Conservation (phyloP, 2,888 invertebrate species). For the Cantharis lateralis region DNA sequence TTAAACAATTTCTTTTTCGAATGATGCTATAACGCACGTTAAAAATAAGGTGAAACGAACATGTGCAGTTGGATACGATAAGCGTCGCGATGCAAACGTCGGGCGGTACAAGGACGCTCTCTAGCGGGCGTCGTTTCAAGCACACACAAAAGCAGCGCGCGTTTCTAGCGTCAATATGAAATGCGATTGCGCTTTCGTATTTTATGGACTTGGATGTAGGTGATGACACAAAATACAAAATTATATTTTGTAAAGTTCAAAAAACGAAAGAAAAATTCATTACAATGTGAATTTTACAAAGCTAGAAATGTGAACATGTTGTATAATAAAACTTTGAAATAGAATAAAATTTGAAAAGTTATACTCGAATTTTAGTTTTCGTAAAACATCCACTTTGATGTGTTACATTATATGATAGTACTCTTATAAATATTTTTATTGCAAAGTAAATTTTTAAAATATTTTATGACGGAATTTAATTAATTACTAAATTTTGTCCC, state of each 20-base stretch:
- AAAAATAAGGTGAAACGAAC: conserved; percentile 16
- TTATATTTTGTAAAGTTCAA: neutral
- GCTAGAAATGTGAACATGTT: no score
- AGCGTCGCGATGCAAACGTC: conserved; percentile 34
- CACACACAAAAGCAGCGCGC: conserved; percentile 36
- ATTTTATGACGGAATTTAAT: no score
- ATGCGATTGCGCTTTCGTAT: conserved; percentile 34
- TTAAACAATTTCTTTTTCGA: neutral
- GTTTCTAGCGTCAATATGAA: conserved; percentile 37
- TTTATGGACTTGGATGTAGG: neutral
- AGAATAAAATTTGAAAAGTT: neutral
- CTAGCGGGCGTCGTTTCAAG: conserved; percentile 30
- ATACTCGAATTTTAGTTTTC: neutral
- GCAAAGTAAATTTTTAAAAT: no score
- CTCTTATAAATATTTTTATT: neutral
- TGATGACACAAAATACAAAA: neutral
- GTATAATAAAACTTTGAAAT: neutral
- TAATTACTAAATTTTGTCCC: neutral
- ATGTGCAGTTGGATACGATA: conserved; percentile 30
- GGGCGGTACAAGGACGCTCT: conserved; percentile 24
- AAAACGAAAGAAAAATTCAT: neutral
- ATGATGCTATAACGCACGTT: conserved; percentile 22
- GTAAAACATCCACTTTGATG: neutral
- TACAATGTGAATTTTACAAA: neutral
- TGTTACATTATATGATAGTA: no score